Evolutionary conservation across 92 coral and sea anemone species (phyloP), one percentile per base, ranked within the genome.

Genomic region (Desmophyllum pertusum): DNA sequence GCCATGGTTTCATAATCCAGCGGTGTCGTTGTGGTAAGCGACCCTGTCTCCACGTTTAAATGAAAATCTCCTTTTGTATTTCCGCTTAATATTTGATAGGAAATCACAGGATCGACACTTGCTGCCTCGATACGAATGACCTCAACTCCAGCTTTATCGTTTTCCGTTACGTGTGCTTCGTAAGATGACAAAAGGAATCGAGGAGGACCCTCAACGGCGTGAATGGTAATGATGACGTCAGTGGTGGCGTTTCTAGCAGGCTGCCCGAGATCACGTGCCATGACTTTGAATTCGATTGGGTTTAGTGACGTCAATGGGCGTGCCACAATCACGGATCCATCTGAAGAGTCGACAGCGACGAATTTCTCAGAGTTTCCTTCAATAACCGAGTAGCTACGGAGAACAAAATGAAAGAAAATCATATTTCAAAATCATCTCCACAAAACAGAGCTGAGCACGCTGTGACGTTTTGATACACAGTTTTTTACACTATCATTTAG

Each of bases 221-320:
- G 88, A 75, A 92, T 81, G 19, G 53, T 39, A 36, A 97, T 70
- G 42, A 41, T 83, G 62, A 94, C 88, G 21, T 86, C 84, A 33
- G 84, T 88, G n/a, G 92, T 88, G 29, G 93, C 64, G 70, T 89
- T 89, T 77, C 79, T 79, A 21, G 76, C 72, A 30, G 97, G 97
- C 42, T 76, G 77, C 13, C 98, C 99, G 42, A 87, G 85, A 76
- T 97, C 99, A 88, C 89, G 95, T 84, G 97, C 99, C 75, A 93
- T 87, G 79, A 92, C 90, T 80, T 43, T 79, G 70, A 93, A 59
- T 57, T 73, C 61, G 81, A 92, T 83, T 71, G 94, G 83, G 25
- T 94, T 84, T 27, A 89, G 85, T 13, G 93, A 80, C 45, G 83
- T 75, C 68, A 92, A 51, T 21, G 78, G 87, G 40, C 88, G 89